Percentiles rank a stretch among this genome's conserved stretches.
Evolutionary conservation across 2,888 invertebrate genomes (phyloP).

Genomic region (Lasioglossum leucozonium): DNA sequence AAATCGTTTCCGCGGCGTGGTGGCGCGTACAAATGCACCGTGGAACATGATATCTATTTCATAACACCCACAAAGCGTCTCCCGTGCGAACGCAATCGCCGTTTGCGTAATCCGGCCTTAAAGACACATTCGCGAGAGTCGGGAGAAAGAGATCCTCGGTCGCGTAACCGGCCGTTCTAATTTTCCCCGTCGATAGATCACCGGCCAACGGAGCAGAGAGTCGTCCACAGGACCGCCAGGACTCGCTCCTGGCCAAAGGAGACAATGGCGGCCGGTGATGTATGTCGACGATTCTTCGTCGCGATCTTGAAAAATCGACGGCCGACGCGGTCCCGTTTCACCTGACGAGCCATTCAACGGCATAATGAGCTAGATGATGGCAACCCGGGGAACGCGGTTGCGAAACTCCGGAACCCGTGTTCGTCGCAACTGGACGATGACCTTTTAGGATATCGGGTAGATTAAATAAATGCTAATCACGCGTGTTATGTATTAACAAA

Average conservation of each 20-base stretch:
- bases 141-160: slow-evolving; percentile 39
- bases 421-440: background rate
- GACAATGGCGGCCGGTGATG: slow-evolving; percentile 57
- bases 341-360: slow-evolving; percentile 58
- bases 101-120: slow-evolving; percentile 76
- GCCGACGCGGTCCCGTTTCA: slow-evolving; percentile 37
- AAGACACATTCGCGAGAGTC: slow-evolving; percentile 38
- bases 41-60: slow-evolving; percentile 83
- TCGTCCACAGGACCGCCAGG: background rate
- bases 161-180: slow-evolving; percentile 64
- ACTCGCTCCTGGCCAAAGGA: slow-evolving; percentile 17
- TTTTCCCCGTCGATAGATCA: slow-evolving; percentile 55
- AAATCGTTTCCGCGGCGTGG: slow-evolving; percentile 50
- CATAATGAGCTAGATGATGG: slow-evolving; percentile 55
- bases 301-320: slow-evolving; percentile 66
- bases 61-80: slow-evolving; percentile 83
- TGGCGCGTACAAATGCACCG: slow-evolving; percentile 61
- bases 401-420: slow-evolving; percentile 35
- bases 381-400: slow-evolving; percentile 50
- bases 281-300: slow-evolving; percentile 55
- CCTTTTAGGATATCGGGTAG: no score
- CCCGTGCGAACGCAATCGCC: slow-evolving; percentile 82
- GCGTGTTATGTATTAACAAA: no score
- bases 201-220: background rate
- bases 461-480: no score